Evolutionary conservation across 1,140 invertebrate genomes (phyloP).

Genomic region (Kradibia gibbosae): DNA sequence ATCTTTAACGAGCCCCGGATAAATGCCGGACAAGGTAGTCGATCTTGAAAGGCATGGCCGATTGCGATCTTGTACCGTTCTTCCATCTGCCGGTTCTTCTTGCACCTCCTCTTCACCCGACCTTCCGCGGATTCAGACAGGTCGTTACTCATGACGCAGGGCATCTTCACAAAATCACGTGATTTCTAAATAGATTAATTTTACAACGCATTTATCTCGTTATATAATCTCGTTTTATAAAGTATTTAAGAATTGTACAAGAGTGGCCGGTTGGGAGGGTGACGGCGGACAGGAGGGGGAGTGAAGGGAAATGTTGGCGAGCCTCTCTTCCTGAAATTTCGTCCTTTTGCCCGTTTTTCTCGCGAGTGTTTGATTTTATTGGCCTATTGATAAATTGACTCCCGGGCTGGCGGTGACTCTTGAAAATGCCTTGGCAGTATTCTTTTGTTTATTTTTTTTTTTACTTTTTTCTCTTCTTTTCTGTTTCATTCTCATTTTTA

Average conservation of each 20-base stretch:
- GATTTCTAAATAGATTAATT: slow-evolving; percentile 42
- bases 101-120: too few relatives aligned
- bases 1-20: background rate
- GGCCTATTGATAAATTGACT: slow-evolving; percentile 46
- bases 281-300: too few relatives aligned
- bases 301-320: background rate
- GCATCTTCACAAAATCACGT: slow-evolving; percentile 26
- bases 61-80: slow-evolving; percentile 21
- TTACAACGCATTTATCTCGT: background rate
- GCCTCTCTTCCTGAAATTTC: background rate
- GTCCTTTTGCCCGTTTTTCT: background rate
- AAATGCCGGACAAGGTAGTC: slow-evolving; percentile 33
- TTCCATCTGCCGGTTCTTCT: background rate
- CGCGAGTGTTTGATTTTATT: slow-evolving; percentile 38
- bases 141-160: background rate
- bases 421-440: background rate
- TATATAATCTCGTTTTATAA: too few relatives aligned
- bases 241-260: too few relatives aligned
- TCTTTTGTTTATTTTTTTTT: background rate
- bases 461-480: background rate
- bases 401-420: slow-evolving; percentile 21
- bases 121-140: background rate
- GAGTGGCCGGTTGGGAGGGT: background rate
- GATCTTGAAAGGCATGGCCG: background rate
- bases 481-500: background rate